These are phyloP conservation scores for Cladorhizidae sp. DNA, from an alignment of 37 sponge, comb jelly and placozoan species.

Conservation along the genomic window DNA sequence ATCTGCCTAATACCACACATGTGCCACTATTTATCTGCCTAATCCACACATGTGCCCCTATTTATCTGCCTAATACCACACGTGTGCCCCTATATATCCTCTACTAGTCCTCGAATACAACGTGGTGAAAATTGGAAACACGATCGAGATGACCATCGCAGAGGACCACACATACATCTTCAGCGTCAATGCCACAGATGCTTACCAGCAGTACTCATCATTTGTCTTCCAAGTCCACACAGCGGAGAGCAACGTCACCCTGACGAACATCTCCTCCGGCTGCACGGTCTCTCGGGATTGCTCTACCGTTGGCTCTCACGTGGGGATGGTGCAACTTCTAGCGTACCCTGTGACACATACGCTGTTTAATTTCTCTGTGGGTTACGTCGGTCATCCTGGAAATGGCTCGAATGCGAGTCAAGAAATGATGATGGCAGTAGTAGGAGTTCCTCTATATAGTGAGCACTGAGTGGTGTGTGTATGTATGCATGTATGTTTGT, in stretches of 20 bases:
- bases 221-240: constrained; percentile 39
- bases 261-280: constrained; percentile 8
- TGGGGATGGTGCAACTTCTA: constrained; percentile 26
- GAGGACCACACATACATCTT: background rate
- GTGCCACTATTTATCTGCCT: too few species aligned
- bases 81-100: too few species aligned
- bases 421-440: constrained; percentile 11
- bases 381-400: background rate
- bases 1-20: too few species aligned
- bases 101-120: background rate
- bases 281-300: constrained; percentile 11
- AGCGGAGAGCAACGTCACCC: background rate
- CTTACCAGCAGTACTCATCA: background rate
- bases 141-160: background rate
- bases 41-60: too few species aligned
- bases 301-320: constrained; percentile 2
- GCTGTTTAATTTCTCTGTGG: background rate
- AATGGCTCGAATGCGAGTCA: background rate
- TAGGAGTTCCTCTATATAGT: background rate
- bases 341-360: background rate
- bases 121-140: background rate
- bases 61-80: too few species aligned
- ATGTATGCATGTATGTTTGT: constrained; percentile 19
- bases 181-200: background rate
- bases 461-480: constrained; percentile 2